Evolutionary conservation across 2,888 invertebrate genomes (phyloP).

Genomic region (Brachypterus glaber): DNA sequence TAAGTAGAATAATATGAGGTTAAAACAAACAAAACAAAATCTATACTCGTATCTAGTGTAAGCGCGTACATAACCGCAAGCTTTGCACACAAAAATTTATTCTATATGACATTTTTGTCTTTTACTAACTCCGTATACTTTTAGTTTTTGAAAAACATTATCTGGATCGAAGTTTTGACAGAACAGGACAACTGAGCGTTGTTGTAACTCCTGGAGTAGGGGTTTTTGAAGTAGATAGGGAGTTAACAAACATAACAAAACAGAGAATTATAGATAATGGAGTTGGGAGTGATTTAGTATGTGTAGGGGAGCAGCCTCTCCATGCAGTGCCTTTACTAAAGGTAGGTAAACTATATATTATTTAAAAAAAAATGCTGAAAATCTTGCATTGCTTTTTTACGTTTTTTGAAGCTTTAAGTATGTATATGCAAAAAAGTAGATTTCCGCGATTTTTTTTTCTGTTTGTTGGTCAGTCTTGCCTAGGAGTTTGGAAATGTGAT

Average conservation of each 20-base stretch:
- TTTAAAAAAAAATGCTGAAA: no score
- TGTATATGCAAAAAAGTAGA: neutral
- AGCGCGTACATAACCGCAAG: no score
- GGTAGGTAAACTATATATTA: conserved; percentile 36
- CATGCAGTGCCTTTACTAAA: conserved; percentile 96
- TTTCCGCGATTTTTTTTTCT: neutral
- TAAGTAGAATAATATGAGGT: no score
- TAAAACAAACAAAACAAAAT: no score
- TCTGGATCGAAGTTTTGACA: conserved; percentile 92
- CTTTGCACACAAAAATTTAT: no score
- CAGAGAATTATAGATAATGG: conserved; percentile 98
- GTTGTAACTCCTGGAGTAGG: conserved; percentile 98
- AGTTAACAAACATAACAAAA: conserved; percentile 95
- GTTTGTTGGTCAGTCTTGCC: no score
- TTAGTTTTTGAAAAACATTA: conserved; percentile 96
- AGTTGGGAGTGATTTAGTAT: conserved; percentile 93
- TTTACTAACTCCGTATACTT: no score
- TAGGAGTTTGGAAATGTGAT: no score
- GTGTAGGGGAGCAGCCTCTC: conserved; percentile 95
- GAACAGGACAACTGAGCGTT: conserved; percentile 95
- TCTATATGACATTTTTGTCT: conserved; percentile 11
- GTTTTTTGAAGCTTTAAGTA: no score
- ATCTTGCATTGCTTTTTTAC: no score
- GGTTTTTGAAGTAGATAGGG: conserved; percentile 96
- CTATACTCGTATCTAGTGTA: no score